These are phyloP conservation scores for Trichechus manatus DNA, from an alignment of 2,113 vertebrate species.

Conservation along the genomic window DNA sequence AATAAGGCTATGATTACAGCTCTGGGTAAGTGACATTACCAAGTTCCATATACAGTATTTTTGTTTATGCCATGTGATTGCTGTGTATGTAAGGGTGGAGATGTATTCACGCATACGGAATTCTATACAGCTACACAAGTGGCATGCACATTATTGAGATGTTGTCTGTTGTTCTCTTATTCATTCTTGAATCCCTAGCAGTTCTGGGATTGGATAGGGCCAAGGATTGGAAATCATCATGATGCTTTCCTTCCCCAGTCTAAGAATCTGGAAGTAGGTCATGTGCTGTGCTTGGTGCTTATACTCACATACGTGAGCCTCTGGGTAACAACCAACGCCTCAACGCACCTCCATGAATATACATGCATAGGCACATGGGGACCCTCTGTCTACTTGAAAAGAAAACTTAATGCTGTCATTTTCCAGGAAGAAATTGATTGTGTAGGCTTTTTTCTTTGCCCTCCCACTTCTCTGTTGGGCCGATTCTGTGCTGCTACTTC, in stretches of 20 bases:
- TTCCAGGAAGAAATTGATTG: background rate
- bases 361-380: fast-evolving
- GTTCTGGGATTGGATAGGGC: background rate
- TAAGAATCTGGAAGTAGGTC: background rate
- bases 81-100: background rate
- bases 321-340: background rate
- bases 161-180: constrained; percentile 31
- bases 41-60: background rate
- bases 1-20: constrained; percentile 41
- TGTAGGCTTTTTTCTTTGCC: background rate
- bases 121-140: constrained; percentile 48
- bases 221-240: background rate
- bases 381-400: background rate
- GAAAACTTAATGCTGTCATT: background rate
- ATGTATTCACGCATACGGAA: constrained; percentile 49
- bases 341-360: background rate
- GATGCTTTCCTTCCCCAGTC: background rate
- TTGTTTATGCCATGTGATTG: constrained; percentile 49
- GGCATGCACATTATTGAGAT: constrained; percentile 71
- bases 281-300: background rate
- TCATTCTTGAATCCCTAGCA: background rate
- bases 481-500: background rate
- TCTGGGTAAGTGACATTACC: background rate
- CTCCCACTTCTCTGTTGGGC: background rate
- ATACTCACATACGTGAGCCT: background rate